phyloP scores from a whole-genome alignment of 2,888 invertebrate genomes.

The Oscheius sp. region DNA sequence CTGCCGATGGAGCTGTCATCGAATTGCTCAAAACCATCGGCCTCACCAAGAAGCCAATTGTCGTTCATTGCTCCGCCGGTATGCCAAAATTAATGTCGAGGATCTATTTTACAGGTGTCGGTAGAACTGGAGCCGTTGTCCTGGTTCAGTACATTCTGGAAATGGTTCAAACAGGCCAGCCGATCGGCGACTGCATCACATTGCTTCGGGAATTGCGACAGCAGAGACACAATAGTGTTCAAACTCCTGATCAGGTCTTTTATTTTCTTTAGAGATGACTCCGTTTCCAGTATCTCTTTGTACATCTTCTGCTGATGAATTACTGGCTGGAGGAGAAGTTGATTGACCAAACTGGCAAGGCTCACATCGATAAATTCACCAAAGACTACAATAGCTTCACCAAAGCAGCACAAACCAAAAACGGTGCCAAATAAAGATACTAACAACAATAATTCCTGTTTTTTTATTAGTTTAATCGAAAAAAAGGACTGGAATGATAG shows the following conservation, averaged over 20 bases:
- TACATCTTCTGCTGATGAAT: conserved; percentile 52
- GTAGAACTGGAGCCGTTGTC: conserved; percentile 53
- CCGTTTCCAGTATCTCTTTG: conserved; percentile 50
- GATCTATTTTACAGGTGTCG: conserved; percentile 40
- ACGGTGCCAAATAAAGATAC: too few relatives aligned
- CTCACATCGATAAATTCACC: conserved; percentile 41
- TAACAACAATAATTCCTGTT: too few relatives aligned
- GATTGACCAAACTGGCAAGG: conserved; percentile 19
- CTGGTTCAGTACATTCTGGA: conserved; percentile 56
- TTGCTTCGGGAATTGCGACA: conserved; percentile 51
- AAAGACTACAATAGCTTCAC: conserved; percentile 32
- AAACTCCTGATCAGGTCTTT: conserved; percentile 46
- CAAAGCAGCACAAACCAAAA: not conserved
- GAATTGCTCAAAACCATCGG: conserved; percentile 43
- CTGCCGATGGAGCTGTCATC: conserved; percentile 46
- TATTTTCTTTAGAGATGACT: too few relatives aligned
- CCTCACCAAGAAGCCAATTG: conserved; percentile 42
- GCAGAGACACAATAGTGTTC: conserved; percentile 53
- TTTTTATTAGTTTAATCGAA: too few relatives aligned
- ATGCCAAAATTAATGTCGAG: not conserved
- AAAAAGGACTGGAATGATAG: too few relatives aligned
- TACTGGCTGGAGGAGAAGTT: conserved; percentile 36
- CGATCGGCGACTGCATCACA: conserved; percentile 44
- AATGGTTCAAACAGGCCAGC: conserved; percentile 37
- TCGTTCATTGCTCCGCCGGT: conserved; percentile 55